A percentile compares a stretch with the other conserved stretches of the same genome.
Evolutionary conservation across 2,113 vertebrate genomes (phyloP).

Genomic region (Butastur rufipennis): DNA sequence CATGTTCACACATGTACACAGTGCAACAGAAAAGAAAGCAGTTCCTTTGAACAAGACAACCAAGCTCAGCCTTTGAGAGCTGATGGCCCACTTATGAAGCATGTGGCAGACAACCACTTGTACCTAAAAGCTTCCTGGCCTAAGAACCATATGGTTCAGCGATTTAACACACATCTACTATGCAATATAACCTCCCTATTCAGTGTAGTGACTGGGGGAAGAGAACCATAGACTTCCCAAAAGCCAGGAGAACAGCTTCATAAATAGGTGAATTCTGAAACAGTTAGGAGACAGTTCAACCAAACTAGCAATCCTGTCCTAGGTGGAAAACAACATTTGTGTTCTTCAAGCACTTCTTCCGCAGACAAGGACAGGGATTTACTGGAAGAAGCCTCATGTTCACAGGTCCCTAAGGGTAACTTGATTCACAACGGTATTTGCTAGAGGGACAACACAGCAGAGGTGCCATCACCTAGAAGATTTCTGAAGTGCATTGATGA

Average conservation of each 20-base stretch:
- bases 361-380: not conserved
- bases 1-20: not conserved
- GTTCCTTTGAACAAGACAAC: not conserved
- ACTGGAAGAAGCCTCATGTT: not conserved
- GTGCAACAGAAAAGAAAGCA: not conserved
- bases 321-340: not conserved
- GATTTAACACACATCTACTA: not conserved
- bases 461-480: not conserved
- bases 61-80: not conserved
- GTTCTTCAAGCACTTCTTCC: not conserved
- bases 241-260: not conserved
- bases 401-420: not conserved
- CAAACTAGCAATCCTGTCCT: not conserved
- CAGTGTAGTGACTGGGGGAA: not conserved
- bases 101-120: not conserved
- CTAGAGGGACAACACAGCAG: not conserved
- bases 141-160: not conserved
- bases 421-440: not conserved
- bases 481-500: not conserved
- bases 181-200: accelerated
- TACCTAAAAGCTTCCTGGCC: not conserved
- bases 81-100: not conserved
- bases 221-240: not conserved
- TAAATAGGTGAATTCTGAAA: not conserved
- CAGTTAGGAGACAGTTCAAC: not conserved